These are phyloP conservation scores for Drepana falcataria DNA, from an alignment of 2,888 invertebrate genomes.

Conservation along the genomic window DNA sequence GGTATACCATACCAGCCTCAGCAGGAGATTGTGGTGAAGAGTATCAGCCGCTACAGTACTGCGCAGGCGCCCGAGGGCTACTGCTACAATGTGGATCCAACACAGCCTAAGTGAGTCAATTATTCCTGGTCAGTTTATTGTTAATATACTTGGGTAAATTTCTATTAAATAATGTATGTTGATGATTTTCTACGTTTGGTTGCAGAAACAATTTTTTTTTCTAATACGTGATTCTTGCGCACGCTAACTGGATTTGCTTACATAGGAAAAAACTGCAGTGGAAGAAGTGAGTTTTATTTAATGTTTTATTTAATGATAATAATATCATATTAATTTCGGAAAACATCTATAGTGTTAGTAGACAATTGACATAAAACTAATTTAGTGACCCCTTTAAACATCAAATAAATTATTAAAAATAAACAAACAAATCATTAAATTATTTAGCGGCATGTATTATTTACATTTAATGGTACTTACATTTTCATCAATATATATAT, in stretches of 20 bases:
- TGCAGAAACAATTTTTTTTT: conserved; percentile 5
- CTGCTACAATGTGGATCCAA: conserved; percentile 74
- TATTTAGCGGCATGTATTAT: too few species aligned
- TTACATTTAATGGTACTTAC: too few species aligned
- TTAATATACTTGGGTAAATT: too few species aligned
- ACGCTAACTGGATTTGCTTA: conserved; percentile 64
- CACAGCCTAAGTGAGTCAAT: conserved; percentile 68
- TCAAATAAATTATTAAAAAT: too few species aligned
- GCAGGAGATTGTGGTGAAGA: conserved; percentile 72
- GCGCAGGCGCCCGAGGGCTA: conserved; percentile 69
- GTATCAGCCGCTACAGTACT: conserved; percentile 70
- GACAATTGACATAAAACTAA: too few species aligned
- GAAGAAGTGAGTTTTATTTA: conserved; percentile 90
- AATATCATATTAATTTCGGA: too few species aligned
- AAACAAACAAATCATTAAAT: too few species aligned
- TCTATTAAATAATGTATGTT: too few species aligned
- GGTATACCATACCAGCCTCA: conserved; percentile 69
- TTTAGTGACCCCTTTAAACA: too few species aligned
- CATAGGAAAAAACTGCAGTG: conserved; percentile 93
- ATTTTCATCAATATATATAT: too few species aligned
- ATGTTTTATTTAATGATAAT: not conserved
- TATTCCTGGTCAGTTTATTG: too few species aligned
- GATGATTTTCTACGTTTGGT: not conserved
- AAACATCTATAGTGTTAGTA: too few species aligned
- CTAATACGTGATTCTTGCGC: conserved; percentile 46